A percentile compares a stretch with the other conserved stretches of the same genome.
Evolutionary conservation across 1,140 invertebrate species (phyloP).

Genomic region (Drosophila equinoxialis): DNA sequence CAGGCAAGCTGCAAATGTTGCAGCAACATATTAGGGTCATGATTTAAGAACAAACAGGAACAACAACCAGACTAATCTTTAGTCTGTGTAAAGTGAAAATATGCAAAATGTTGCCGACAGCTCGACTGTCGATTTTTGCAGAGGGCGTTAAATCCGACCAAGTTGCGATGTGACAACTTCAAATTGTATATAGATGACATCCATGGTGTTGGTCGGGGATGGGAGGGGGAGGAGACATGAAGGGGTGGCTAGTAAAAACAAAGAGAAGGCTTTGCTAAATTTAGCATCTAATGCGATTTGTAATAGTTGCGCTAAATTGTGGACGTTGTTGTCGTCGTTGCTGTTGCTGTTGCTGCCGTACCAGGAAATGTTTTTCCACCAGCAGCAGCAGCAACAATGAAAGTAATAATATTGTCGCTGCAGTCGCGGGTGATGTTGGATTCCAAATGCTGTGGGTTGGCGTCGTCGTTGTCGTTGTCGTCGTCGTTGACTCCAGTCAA

Average conservation of each 20-base stretch:
- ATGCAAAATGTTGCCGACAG: conserved; percentile 49
- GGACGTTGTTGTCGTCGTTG: conserved; percentile 48
- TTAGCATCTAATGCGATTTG: conserved; percentile 79
- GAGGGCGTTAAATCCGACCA: neutral
- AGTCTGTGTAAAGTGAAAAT: conserved; percentile 36
- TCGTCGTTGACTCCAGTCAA: neutral
- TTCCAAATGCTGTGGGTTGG: conserved; percentile 29
- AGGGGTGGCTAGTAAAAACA: conserved; percentile 10
- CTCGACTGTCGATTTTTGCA: conserved; percentile 35
- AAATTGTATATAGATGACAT: neutral
- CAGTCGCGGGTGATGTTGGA: conserved; percentile 46
- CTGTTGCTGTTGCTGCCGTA: conserved; percentile 52
- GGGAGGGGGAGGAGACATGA: neutral
- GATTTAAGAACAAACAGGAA: conserved; percentile 22
- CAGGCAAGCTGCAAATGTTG: conserved; percentile 54
- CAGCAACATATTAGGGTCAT: conserved; percentile 60
- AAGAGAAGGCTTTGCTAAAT: conserved; percentile 56
- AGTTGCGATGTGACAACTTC: too few relatives aligned
- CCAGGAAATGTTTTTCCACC: conserved; percentile 72
- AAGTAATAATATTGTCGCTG: conserved; percentile 73
- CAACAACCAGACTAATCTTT: too few relatives aligned
- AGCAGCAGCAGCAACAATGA: conserved; percentile 54
- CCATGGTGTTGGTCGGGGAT: neutral
- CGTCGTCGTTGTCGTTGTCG: conserved; percentile 49
- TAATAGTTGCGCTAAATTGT: conserved; percentile 79